These are phyloP conservation scores for Tympanoctomys barrerae DNA, from an alignment of 2,797 vertebrate genomes.

Conservation along the genomic window DNA sequence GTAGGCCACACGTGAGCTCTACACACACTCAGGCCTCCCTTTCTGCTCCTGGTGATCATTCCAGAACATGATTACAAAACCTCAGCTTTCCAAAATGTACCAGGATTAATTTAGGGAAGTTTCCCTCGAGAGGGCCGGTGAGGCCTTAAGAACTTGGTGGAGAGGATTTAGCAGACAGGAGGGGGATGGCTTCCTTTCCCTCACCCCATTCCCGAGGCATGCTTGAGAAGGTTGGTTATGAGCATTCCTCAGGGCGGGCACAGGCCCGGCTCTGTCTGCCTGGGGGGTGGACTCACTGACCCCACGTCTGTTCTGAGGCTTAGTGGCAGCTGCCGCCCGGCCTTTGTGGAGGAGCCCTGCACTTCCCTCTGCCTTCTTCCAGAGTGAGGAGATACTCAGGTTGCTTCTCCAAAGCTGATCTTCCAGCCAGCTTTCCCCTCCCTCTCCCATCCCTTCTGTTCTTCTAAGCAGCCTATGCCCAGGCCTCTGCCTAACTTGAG, in stretches of 20 bases:
- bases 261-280: neutral
- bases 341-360: neutral
- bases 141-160: neutral
- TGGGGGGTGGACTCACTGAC: neutral
- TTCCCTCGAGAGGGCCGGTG: neutral
- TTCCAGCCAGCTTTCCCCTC: neutral
- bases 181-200: neutral
- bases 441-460: neutral
- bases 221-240: neutral
- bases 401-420: constrained; percentile 8
- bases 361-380: neutral
- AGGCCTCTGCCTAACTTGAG: constrained; percentile 52
- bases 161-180: neutral
- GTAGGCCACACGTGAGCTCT: neutral
- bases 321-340: neutral
- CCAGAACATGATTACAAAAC: neutral
- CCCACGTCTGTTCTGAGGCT: neutral
- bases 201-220: neutral
- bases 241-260: neutral
- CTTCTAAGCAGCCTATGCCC: neutral
- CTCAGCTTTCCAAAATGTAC: neutral
- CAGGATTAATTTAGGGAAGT: neutral
- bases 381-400: neutral
- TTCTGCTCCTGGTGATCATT: neutral
- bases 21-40: neutral